phyloP scores from a whole-genome alignment of 2,797 vertebrate species.

The Hypotaenidia philippensis region DNA sequence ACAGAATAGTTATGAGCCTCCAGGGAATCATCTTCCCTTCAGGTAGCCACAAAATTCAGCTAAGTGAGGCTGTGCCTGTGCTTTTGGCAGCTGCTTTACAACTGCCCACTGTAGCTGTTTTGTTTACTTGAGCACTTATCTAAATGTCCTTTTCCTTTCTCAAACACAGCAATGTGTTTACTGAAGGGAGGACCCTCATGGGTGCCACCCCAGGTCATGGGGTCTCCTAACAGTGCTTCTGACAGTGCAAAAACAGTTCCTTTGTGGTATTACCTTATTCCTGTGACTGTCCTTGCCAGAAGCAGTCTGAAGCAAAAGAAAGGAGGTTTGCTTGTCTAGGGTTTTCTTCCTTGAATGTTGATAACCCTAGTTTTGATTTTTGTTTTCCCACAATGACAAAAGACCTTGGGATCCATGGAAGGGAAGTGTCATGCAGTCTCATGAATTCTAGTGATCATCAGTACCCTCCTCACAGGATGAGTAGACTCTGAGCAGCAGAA shows the following conservation, averaged over 20 bases:
- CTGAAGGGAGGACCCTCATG: rapidly evolving
- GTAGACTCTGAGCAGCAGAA: background rate
- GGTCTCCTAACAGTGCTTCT: background rate
- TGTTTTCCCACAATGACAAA: background rate
- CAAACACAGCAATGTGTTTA: background rate
- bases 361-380: background rate
- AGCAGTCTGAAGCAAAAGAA: background rate
- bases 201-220: background rate
- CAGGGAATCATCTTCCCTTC: background rate
- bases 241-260: background rate
- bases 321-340: background rate
- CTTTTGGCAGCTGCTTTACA: background rate
- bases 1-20: background rate
- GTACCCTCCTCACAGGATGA: background rate
- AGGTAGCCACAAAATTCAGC: background rate
- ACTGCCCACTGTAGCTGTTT: background rate
- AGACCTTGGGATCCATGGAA: background rate
- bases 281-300: background rate
- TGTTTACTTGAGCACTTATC: background rate
- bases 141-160: background rate
- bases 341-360: background rate
- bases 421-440: background rate
- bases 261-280: background rate
- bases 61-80: background rate
- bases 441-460: rapidly evolving